Evolutionary conservation across 2,888 invertebrate genomes (phyloP), one percentile per base, ranked within the genome.

Genomic region (Xestia xanthographa): DNA sequence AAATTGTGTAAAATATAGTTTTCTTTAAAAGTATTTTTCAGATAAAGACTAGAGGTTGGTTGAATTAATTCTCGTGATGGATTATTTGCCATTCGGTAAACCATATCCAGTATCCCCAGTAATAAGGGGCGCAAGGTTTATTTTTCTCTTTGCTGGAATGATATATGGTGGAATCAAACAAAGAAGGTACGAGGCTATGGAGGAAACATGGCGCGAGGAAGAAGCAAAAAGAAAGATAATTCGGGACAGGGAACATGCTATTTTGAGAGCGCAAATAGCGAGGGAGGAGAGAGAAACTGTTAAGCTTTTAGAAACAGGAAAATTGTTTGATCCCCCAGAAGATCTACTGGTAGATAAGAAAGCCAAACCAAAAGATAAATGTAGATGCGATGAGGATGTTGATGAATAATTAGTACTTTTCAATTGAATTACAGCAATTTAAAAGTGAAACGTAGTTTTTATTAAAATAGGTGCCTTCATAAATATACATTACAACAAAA

Each of bases 91-190:
- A 0, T 95, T 85, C 65, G 96, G 96, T 8, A 92, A 93, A 48
- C 95, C 96, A 0, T 88, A 93, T 67, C 87, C 91, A 9, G 96
- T 96, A 2, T 96, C 96, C 0, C 96, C 96, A 34, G 77, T 96
- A 43, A 95, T 96, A 78, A 91, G 96, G 77, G 95, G 94, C 11
- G 72, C 89, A 12, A 91, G 96, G 84, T 96, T 90, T 85, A 92
- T 86, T 45, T 82, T 95, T 3, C 87, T 96, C 2, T 62, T 95
- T 50, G 92, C 94, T 58, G 96, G 96, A 11, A 92, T 96, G 41
- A 20, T 96, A 14, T 95, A 95, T 80, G 96, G 92, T 8, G 78
- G 85, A 48, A 84, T 86, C 0, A 96, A 96, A 84, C 93, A 94
- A 84, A 85, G 48, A 1, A 43, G 90, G 0, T 96, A 96, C 84